Evolutionary conservation across 2,888 invertebrate species (phyloP).

Genomic region (Hypercompe scribonia): DNA sequence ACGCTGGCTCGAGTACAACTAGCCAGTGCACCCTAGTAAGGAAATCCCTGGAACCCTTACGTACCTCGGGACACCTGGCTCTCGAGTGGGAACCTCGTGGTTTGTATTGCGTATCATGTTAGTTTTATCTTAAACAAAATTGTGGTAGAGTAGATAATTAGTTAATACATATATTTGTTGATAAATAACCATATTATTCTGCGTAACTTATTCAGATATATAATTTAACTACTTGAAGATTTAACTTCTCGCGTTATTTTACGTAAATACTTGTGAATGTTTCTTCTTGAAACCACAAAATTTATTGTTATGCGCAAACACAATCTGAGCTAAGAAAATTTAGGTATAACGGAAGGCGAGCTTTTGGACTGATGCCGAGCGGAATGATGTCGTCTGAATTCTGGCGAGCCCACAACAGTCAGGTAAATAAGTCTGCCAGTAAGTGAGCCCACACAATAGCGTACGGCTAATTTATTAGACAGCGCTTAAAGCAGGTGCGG

Average conservation of each 20-base stretch:
- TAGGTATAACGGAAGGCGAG: constrained; percentile 30
- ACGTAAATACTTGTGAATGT: not conserved
- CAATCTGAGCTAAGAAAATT: constrained; percentile 28
- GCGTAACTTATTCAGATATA: not conserved
- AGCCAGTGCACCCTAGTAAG: no score
- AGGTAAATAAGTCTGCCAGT: constrained; percentile 81
- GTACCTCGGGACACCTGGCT: no score
- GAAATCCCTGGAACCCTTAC: no score
- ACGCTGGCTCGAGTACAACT: no score
- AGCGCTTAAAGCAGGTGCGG: constrained; percentile 68
- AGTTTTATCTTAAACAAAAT: no score
- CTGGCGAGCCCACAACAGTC: constrained; percentile 63
- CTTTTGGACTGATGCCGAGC: constrained; percentile 51
- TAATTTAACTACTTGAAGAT: not conserved
- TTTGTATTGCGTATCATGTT: no score
- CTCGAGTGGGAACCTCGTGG: no score
- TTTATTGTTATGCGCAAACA: constrained; percentile 4
- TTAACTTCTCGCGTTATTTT: not conserved
- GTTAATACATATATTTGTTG: not conserved
- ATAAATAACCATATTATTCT: not conserved
- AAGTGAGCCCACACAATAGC: constrained; percentile 81
- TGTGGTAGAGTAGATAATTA: no score
- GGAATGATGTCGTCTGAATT: constrained; percentile 62
- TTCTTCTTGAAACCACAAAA: constrained; percentile 10
- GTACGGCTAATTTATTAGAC: constrained; percentile 78